Conservation (phyloP, 2,113 vertebrate species). For the Mormyrus lacerda region DNA sequence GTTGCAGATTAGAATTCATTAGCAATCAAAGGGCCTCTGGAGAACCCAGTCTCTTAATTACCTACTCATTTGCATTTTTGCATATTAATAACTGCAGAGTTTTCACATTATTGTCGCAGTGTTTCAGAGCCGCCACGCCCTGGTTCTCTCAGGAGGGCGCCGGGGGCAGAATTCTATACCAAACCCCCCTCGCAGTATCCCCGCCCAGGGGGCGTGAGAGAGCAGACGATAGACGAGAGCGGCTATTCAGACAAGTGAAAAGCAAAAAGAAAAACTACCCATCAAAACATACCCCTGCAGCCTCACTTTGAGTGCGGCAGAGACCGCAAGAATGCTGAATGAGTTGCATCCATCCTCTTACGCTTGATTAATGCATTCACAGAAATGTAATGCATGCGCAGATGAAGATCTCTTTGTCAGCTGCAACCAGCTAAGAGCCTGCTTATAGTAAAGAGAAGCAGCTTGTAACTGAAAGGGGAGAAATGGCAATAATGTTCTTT, state of each 20-base stretch:
- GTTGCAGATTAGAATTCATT: slow-evolving; percentile 69
- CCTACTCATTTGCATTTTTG: slow-evolving; percentile 71
- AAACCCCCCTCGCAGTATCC: background rate
- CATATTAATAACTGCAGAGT: slow-evolving; percentile 74
- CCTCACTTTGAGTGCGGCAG: slow-evolving; percentile 30
- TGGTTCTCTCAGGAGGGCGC: background rate
- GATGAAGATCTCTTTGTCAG: background rate
- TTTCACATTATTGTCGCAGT: slow-evolving; percentile 60
- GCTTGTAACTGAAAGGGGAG: background rate
- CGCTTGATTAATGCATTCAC: background rate
- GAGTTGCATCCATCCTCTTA: background rate
- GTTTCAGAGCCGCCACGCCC: slow-evolving; percentile 30
- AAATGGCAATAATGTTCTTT: background rate
- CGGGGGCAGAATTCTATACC: background rate
- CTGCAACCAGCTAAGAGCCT: background rate
- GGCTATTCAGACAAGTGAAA: slow-evolving; percentile 53
- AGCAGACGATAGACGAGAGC: background rate
- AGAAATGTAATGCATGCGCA: background rate
- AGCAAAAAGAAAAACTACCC: slow-evolving; percentile 58
- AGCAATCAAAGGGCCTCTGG: slow-evolving; percentile 72
- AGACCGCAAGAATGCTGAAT: background rate
- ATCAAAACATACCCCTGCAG: slow-evolving; percentile 17
- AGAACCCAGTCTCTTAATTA: slow-evolving; percentile 72
- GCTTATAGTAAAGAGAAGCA: background rate
- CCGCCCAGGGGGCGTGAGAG: background rate